Conservation (phyloP, 2,888 invertebrate genomes). For the Leucozona laternaria region DNA sequence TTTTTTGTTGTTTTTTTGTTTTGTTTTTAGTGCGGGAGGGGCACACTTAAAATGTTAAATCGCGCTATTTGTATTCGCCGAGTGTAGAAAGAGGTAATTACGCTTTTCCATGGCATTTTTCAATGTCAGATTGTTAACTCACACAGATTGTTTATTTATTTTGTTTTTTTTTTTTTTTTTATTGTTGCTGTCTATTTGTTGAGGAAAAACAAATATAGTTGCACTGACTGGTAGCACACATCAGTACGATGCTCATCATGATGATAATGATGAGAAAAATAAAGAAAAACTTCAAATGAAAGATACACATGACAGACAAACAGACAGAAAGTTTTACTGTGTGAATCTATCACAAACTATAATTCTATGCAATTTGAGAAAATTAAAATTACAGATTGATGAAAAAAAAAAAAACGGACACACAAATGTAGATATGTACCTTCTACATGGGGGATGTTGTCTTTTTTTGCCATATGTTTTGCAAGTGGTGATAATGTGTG, state of each 20-base stretch:
- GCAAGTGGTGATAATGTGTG: conserved; percentile 1
- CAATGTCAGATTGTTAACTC: conserved; percentile 75
- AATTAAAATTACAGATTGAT: conserved; percentile 69
- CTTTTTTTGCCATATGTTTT: conserved; percentile 15
- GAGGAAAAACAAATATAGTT: conserved; percentile 64
- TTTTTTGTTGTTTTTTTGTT: background rate
- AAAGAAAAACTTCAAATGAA: conserved; percentile 47
- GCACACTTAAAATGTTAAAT: conserved; percentile 56
- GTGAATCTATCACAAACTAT: conserved; percentile 37
- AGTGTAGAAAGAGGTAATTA: conserved; percentile 73
- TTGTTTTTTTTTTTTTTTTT: background rate
- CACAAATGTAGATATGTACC: background rate
- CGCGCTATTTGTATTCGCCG: conserved; percentile 71
- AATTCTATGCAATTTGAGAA: conserved; percentile 74
- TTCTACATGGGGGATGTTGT: background rate
- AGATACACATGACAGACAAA: conserved; percentile 49
- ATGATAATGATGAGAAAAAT: conserved; percentile 51
- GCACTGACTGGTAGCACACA: conserved; percentile 27
- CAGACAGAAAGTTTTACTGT: conserved; percentile 48
- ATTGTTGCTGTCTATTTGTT: conserved; percentile 10
- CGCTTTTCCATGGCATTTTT: conserved; percentile 74
- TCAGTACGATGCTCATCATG: background rate
- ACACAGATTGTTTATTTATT: conserved; percentile 31
- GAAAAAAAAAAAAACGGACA: conserved; percentile 21
- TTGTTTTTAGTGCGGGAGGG: conserved; percentile 3